Evolutionary conservation across 2,888 invertebrate species (phyloP).

Genomic region (Drosophila nr. fundita): DNA sequence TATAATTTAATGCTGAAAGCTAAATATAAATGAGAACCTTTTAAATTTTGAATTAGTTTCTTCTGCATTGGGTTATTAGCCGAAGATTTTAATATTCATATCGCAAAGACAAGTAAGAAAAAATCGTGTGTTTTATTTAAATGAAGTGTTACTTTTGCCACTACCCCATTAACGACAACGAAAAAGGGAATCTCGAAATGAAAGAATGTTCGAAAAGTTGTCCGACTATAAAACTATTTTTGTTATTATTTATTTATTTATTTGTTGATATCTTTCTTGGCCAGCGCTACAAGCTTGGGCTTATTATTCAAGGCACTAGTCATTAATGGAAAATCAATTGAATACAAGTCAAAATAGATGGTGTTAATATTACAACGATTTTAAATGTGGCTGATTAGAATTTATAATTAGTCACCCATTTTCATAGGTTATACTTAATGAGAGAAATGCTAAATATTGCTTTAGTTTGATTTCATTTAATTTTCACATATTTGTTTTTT

Average conservation of each 20-base stretch:
- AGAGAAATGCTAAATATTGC: background rate
- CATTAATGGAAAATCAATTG: background rate
- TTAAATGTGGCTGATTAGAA: background rate
- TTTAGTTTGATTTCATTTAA: background rate
- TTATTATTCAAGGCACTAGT: background rate
- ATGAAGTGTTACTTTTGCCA: background rate
- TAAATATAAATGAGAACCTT: background rate
- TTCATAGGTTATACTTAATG: background rate
- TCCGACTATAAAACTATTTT: background rate
- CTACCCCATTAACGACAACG: background rate
- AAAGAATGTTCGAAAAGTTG: background rate
- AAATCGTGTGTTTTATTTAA: background rate
- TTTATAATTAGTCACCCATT: background rate
- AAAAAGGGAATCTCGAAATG: background rate
- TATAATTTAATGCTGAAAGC: background rate
- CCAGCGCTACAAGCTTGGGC: background rate
- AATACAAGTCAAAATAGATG: background rate
- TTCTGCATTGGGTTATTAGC: background rate
- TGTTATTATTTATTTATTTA: background rate
- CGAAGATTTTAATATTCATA: background rate
- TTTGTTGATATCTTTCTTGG: background rate
- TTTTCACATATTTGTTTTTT: background rate
- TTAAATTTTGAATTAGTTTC: no score
- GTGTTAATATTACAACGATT: background rate
- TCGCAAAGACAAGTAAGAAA: background rate